Conservation (phyloP, 2,113 vertebrate species). For the Apteryx mantelli region DNA sequence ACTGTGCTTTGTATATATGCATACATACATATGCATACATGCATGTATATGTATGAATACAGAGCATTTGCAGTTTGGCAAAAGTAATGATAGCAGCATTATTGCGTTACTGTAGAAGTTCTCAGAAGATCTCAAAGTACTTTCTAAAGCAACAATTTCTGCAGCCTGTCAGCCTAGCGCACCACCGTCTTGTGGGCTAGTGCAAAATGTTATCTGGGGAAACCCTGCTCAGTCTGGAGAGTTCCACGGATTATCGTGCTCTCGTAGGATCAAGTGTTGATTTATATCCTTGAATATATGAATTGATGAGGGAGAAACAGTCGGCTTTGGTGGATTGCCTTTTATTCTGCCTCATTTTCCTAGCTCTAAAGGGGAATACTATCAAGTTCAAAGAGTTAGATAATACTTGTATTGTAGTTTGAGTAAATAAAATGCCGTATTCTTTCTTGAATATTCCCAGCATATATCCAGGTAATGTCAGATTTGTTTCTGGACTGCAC, state of each 20-base stretch:
- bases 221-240: background rate
- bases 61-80: background rate
- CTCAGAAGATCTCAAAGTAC: background rate
- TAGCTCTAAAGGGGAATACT: background rate
- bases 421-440: background rate
- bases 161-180: background rate
- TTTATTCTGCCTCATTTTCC: background rate
- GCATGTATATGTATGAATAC: background rate
- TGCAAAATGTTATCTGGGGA: background rate
- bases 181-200: too few relatives aligned
- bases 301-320: background rate
- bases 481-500: background rate
- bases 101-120: background rate
- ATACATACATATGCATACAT: too few relatives aligned
- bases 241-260: background rate
- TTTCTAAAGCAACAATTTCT: background rate
- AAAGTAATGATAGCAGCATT: background rate
- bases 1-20: accelerated
- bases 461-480: background rate
- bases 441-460: background rate
- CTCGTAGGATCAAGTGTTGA: background rate
- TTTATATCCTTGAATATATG: background rate
- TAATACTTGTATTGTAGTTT: background rate
- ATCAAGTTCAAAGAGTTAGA: too few relatives aligned
- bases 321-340: too few relatives aligned